These are phyloP conservation scores for Phyllostomus hastatus DNA, from an alignment of 2,113 vertebrate genomes.

Conservation along the genomic window DNA sequence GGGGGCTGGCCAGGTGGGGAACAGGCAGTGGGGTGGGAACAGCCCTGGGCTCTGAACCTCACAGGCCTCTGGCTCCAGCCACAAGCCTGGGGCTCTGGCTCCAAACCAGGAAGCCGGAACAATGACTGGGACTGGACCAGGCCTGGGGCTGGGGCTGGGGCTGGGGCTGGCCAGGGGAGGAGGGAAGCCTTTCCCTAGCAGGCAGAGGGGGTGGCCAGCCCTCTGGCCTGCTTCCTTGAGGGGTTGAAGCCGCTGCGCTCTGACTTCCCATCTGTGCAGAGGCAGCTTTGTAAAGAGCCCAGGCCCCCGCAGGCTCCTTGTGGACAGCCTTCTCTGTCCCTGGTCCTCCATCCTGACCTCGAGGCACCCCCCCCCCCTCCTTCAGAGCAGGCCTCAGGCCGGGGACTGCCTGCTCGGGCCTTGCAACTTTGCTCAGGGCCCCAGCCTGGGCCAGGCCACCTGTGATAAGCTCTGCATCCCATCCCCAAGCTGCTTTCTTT, in stretches of 20 bases:
- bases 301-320: neutral
- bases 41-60: neutral
- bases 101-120: neutral
- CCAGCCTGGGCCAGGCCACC: neutral
- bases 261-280: neutral
- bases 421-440: neutral
- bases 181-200: neutral
- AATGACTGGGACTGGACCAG: neutral
- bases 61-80: neutral
- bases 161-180: neutral
- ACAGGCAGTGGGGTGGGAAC: neutral
- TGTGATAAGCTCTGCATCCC: neutral
- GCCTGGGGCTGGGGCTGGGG: neutral
- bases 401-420: neutral
- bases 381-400: neutral
- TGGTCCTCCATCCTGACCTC: neutral
- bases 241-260: neutral
- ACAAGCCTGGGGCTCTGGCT: neutral
- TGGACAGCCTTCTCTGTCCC: neutral
- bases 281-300: neutral
- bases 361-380: neutral
- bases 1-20: neutral
- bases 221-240: neutral
- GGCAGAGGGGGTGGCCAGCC: neutral
- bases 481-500: slow-evolving; percentile 6